A percentile compares a stretch with the other conserved stretches of the same genome.
These are phyloP conservation scores for Gymnogyps californianus DNA, from an alignment of 2,113 vertebrate species.

Conservation along the genomic window DNA sequence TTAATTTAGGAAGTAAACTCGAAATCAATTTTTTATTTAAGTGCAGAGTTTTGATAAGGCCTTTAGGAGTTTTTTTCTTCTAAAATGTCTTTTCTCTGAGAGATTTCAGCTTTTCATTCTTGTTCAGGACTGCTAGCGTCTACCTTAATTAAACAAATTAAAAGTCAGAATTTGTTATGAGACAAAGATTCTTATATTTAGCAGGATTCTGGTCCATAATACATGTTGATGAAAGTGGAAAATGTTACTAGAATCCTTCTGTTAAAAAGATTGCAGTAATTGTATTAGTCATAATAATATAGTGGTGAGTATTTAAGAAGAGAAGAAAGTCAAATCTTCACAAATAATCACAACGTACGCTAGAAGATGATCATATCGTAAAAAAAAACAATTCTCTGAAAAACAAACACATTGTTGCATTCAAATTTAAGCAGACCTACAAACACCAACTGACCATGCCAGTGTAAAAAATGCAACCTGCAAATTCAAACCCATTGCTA, in stretches of 20 bases:
- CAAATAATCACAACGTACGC: neutral
- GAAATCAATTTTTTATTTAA: neutral
- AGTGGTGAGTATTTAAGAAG: neutral
- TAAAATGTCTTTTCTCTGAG: neutral
- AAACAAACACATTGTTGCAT: fast-evolving
- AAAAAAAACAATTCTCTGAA: neutral
- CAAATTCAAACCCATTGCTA: neutral
- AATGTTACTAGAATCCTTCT: neutral
- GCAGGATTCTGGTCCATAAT: neutral
- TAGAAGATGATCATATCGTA: neutral
- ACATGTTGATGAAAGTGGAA: neutral
- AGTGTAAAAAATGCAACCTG: neutral
- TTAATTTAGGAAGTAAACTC: neutral
- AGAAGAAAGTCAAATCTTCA: neutral
- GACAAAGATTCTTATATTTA: neutral
- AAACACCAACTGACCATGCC: neutral
- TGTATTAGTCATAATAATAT: neutral
- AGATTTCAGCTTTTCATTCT: neutral
- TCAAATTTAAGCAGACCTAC: neutral
- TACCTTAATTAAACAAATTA: neutral
- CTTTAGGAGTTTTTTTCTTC: neutral
- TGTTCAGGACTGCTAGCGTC: neutral
- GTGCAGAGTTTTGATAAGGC: neutral
- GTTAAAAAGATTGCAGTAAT: neutral
- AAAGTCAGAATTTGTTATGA: neutral